A percentile compares a stretch with the other conserved stretches of the same genome.
phyloP scores from a whole-genome alignment of 2,113 vertebrate species.

The Malurus cyaneus region DNA sequence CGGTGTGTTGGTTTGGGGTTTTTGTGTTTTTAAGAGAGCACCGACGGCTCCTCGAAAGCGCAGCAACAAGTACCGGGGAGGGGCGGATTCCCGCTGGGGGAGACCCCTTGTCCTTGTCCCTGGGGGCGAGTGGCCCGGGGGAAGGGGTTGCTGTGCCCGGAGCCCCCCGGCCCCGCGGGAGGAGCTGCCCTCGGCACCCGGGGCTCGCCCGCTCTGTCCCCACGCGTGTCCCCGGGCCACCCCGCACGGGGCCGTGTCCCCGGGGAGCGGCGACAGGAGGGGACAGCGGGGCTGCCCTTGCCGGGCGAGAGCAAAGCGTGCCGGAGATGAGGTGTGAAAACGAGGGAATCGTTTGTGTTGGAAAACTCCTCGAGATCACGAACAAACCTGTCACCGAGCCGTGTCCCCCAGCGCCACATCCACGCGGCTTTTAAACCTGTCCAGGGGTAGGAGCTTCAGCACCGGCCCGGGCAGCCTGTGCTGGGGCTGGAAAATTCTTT shows the following conservation, averaged over 20 bases:
- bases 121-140: neutral
- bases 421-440: too few relatives aligned
- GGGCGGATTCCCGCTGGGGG: neutral
- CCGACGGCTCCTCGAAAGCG: neutral
- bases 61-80: neutral
- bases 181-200: neutral
- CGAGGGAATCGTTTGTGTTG: accelerated
- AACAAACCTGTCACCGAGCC: accelerated
- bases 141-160: neutral
- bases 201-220: neutral
- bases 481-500: accelerated
- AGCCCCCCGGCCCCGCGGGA: neutral
- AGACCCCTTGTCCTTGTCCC: neutral
- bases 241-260: neutral
- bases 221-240: neutral
- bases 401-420: accelerated
- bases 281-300: neutral
- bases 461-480: neutral
- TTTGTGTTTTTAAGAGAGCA: neutral
- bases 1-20: neutral
- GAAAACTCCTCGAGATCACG: neutral
- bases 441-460: neutral
- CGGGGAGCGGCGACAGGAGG: neutral
- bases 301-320: neutral
- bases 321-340: neutral